phyloP scores from a whole-genome alignment of 2,888 invertebrate species.

The Physocephala rufipes region DNA sequence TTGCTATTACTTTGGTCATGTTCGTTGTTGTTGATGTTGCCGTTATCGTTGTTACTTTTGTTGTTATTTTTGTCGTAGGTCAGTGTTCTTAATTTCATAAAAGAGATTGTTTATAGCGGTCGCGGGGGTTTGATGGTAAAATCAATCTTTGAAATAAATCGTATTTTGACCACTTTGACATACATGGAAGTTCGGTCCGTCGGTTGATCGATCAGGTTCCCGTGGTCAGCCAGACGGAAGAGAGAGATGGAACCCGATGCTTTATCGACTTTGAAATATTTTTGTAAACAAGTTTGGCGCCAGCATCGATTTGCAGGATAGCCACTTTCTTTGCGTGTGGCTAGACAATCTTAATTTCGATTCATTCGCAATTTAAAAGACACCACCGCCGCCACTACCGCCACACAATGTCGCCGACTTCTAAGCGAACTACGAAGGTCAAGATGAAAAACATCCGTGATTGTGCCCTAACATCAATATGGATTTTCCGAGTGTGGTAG shows the following conservation, averaged over 20 bases:
- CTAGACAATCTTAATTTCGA: too few species aligned
- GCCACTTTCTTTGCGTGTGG: background rate
- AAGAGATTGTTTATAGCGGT: background rate
- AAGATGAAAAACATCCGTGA: background rate
- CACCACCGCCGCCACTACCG: too few species aligned
- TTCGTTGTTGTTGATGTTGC: too few species aligned
- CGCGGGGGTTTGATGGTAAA: background rate
- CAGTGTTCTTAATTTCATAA: background rate
- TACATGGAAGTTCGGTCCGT: background rate
- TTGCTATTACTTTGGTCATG: too few species aligned
- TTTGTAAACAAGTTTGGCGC: constrained; percentile 37
- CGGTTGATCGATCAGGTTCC: background rate
- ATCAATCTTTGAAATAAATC: constrained; percentile 7
- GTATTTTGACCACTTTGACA: constrained; percentile 12
- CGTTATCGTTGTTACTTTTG: too few species aligned
- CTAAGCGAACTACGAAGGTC: constrained; percentile 7
- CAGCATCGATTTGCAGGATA: constrained; percentile 26
- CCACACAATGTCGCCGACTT: too few species aligned
- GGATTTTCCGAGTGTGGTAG: background rate
- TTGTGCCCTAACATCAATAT: background rate
- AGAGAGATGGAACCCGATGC: background rate
- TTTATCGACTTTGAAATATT: background rate
- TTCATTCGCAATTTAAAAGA: too few species aligned
- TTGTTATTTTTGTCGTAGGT: too few species aligned
- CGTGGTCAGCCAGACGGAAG: background rate